Base-by-base conservation (phyloP, 2,797 vertebrate species). In the Iguana delicatissima region DNA sequence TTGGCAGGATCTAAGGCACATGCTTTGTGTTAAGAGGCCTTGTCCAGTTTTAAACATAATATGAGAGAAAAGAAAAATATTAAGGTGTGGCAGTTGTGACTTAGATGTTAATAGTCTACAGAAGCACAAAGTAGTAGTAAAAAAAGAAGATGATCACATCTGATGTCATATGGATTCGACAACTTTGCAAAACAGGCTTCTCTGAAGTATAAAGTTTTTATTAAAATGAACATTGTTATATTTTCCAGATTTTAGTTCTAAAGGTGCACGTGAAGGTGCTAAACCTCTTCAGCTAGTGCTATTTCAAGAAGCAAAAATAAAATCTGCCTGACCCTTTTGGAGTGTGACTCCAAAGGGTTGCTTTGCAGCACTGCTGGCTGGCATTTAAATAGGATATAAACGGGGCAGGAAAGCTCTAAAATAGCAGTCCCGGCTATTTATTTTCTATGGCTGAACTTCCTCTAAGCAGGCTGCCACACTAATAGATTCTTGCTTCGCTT, bases 371-470 rank as follows among this genome's bases (percentile, higher is more conserved):
- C 72, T 86, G n/a, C 38, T 81, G 22, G 82, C 38, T 86, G 88
- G 76, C 83, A 35, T 57, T 91, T 92, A 92, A 89, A 90, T 46
- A 85, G 38, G 84, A 55, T 24, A 62, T n/a, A 29, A 14, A 74
- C 42, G 91, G 73, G 86, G 92, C 77, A 89, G 9, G 8, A 4
- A 29, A 24, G 84, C 57, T n/a, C 69, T 86, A 64, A 89, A 82
- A 87, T 89, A 90, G 12, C 29, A 89, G 13, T 18, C 26, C 87
- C 55, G 64, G 89, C 89, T 10, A 38, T 83, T 83, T 72, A 32
- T 69, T 82, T 85, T 79, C 64, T 85, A 89, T 91, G 85, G 91
- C 79, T 73, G 83, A 73, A 73, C 83, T 9, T 86, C 80, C 82
- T 92, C 3, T 85, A 76, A 86, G 79, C 77, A 93, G 85, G 24